phyloP scores from a whole-genome alignment of 2,797 vertebrate genomes.

The Chaetophractus vellerosus region DNA sequence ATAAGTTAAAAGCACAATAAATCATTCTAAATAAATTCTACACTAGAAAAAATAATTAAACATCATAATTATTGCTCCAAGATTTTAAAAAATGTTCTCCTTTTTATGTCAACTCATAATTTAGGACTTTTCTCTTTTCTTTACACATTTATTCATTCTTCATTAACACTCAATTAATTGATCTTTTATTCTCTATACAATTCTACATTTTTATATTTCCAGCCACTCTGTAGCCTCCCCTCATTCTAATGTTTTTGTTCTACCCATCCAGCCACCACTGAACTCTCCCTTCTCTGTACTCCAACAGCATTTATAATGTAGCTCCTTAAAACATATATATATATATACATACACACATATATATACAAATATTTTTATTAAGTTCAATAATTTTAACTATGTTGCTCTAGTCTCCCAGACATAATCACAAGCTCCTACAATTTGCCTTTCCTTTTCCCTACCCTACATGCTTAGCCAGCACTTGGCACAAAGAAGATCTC shows the following conservation, averaged over 20 bases:
- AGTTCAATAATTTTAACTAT: neutral
- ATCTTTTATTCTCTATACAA: neutral
- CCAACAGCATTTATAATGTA: neutral
- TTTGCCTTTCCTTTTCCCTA: neutral
- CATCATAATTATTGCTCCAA: slow-evolving; percentile 6
- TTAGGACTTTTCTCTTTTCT: neutral
- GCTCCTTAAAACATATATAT: neutral
- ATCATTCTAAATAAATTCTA: slow-evolving; percentile 40
- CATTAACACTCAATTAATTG: neutral
- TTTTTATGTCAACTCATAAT: slow-evolving; percentile 15
- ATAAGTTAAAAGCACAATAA: slow-evolving; percentile 13
- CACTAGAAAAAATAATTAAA: slow-evolving; percentile 30
- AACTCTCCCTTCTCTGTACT: neutral
- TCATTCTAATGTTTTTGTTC: slow-evolving; percentile 19
- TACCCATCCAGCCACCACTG: neutral
- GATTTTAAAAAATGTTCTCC: slow-evolving; percentile 47
- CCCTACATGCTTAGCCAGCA: neutral
- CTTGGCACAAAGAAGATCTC: neutral
- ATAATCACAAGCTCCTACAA: neutral
- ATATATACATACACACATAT: too few relatives aligned
- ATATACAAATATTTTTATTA: neutral
- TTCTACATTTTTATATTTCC: neutral
- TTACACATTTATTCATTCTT: neutral
- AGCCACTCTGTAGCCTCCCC: neutral
- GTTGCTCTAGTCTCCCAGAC: neutral